phyloP scores from a whole-genome alignment of 2,888 invertebrate genomes.

The Cephus pygmeus region DNA sequence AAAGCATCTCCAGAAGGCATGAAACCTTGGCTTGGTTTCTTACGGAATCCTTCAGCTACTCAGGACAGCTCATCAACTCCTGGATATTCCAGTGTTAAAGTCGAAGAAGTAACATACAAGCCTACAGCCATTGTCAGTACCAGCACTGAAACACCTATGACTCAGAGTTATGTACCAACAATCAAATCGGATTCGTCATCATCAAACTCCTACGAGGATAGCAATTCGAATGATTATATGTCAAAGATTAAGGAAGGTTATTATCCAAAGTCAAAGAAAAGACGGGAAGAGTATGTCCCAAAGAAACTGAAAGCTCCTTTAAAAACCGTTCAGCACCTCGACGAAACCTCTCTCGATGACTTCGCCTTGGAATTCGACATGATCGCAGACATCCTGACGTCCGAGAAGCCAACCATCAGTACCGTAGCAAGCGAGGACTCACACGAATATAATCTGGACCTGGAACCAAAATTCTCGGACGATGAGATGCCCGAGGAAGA shows the following conservation, averaged over 20 bases:
- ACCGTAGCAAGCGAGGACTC: constrained; percentile 36
- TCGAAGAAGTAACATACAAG: constrained; percentile 49
- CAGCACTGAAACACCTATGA: constrained; percentile 32
- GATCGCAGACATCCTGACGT: constrained; percentile 63
- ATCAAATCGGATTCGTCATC: constrained; percentile 45
- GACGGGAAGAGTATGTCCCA: constrained; percentile 62
- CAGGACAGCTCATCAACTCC: neutral
- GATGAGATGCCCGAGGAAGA: constrained; percentile 56
- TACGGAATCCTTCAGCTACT: constrained; percentile 37
- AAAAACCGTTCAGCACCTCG: constrained; percentile 44
- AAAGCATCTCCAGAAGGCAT: constrained; percentile 54
- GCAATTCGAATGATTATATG: constrained; percentile 49
- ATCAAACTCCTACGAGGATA: constrained; percentile 45
- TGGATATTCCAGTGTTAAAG: constrained; percentile 17
- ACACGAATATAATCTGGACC: constrained; percentile 40
- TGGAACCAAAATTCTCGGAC: constrained; percentile 57
- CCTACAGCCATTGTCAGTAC: constrained; percentile 53
- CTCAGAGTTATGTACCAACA: constrained; percentile 55
- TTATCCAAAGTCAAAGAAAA: constrained; percentile 58
- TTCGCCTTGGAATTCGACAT: constrained; percentile 63
- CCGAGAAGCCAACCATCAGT: constrained; percentile 27
- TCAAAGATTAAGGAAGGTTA: constrained; percentile 54
- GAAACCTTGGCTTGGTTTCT: constrained; percentile 48
- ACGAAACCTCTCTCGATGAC: constrained; percentile 59
- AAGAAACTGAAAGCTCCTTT: constrained; percentile 57